phyloP scores from a whole-genome alignment of 2,888 invertebrate genomes.

The Heliconius charithonia region DNA sequence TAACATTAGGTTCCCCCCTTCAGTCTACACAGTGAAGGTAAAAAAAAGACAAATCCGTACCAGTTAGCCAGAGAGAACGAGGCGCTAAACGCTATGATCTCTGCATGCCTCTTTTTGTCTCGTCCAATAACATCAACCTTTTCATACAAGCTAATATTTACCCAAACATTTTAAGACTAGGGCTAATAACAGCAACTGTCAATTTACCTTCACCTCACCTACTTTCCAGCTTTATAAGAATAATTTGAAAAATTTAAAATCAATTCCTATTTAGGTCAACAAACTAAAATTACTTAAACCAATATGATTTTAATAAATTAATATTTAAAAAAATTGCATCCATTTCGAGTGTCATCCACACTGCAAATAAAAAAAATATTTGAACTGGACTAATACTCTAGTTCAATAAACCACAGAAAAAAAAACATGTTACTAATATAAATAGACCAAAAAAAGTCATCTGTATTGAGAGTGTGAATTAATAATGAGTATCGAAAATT shows the following conservation, averaged over 20 bases:
- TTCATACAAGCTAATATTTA: no score
- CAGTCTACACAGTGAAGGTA: no score
- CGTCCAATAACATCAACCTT: no score
- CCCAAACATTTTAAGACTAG: not conserved
- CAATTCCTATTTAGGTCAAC: not conserved
- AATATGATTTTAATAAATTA: not conserved
- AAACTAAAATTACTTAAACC: constrained; percentile 1
- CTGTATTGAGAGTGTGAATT: not conserved
- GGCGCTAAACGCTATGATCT: no score
- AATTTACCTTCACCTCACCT: not conserved
- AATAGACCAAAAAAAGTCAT: not conserved
- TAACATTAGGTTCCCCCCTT: no score
- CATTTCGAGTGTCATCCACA: not conserved
- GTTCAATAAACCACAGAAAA: not conserved
- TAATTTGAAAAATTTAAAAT: not conserved
- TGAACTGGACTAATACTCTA: not conserved
- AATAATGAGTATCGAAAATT: not conserved
- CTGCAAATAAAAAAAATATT: not conserved
- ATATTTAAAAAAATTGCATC: not conserved
- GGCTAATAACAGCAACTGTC: not conserved
- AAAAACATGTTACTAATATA: not conserved
- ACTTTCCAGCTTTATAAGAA: not conserved
- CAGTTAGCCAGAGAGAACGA: no score
- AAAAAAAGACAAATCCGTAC: no score
- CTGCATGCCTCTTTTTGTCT: no score